phyloP scores from a whole-genome alignment of 2,113 vertebrate species.

The Rhynchomys soricoides region DNA sequence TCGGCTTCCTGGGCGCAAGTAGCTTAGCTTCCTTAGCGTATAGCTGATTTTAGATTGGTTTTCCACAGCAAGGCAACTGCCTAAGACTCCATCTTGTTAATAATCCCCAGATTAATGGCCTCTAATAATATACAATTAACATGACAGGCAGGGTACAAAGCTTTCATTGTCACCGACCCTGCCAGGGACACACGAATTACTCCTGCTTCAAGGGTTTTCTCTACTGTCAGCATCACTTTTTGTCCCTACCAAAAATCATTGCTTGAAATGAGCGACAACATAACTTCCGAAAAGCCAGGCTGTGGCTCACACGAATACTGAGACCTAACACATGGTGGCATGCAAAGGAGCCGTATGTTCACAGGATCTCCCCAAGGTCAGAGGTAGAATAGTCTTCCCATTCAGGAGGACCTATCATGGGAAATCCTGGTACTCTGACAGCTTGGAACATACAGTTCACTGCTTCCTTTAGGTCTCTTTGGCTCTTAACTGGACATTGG shows the following conservation, averaged over 20 bases:
- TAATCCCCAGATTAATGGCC: conserved; percentile 82
- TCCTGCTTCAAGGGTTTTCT: conserved; percentile 24
- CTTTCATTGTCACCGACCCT: conserved; percentile 65
- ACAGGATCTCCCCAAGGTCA: background rate
- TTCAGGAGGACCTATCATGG: no score
- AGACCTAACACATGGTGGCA: background rate
- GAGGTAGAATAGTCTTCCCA: background rate
- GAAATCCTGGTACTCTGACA: background rate
- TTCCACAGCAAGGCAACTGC: conserved; percentile 71
- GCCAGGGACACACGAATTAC: conserved; percentile 45
- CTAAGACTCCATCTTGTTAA: conserved; percentile 76
- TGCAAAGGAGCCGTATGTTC: accelerated
- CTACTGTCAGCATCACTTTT: background rate
- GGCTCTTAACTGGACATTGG: background rate
- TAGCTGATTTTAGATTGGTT: conserved; percentile 55
- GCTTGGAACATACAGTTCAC: background rate
- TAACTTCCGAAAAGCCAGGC: background rate
- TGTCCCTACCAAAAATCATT: background rate
- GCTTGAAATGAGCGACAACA: background rate
- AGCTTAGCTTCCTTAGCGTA: background rate
- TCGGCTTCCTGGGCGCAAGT: background rate
- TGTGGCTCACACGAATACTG: background rate
- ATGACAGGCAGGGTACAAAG: conserved; percentile 79
- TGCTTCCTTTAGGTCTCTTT: background rate
- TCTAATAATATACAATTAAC: conserved; percentile 84